phyloP scores from a whole-genome alignment of 2,888 invertebrate genomes.

The Eupithecia insigniata region DNA sequence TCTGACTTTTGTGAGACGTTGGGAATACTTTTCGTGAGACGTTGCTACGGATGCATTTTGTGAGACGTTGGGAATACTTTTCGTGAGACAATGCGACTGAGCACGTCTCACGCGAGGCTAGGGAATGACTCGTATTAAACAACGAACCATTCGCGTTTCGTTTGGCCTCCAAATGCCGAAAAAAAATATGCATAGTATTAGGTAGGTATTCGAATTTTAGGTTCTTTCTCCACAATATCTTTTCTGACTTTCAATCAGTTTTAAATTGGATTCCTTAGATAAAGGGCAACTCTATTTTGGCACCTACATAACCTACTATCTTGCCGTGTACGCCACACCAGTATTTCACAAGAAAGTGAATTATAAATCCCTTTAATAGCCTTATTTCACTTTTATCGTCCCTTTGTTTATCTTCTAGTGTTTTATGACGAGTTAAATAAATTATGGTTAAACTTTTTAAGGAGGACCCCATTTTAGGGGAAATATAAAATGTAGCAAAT shows the following conservation, averaged over 20 bases:
- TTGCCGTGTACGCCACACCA: constrained; percentile 17
- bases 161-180: not conserved
- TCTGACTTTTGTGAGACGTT: no score
- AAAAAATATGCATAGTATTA: no score
- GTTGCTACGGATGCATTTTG: no score
- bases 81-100: no score
- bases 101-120: no score
- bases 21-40: no score
- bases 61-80: no score
- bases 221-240: not conserved
- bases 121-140: no score
- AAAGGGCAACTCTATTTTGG: not conserved
- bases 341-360: constrained; percentile 32
- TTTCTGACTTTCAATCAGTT: no score
- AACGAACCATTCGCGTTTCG: not conserved
- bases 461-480: not conserved
- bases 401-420: constrained; percentile 60
- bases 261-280: not conserved
- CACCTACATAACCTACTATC: not conserved
- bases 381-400: constrained; percentile 50
- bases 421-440: constrained; percentile 66
- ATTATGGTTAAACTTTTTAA: constrained; percentile 51
- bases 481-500: not conserved
- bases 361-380: constrained; percentile 37
- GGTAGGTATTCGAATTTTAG: not conserved